Conservation (phyloP, 2,113 vertebrate genomes). For the Cyanistes caeruleus region DNA sequence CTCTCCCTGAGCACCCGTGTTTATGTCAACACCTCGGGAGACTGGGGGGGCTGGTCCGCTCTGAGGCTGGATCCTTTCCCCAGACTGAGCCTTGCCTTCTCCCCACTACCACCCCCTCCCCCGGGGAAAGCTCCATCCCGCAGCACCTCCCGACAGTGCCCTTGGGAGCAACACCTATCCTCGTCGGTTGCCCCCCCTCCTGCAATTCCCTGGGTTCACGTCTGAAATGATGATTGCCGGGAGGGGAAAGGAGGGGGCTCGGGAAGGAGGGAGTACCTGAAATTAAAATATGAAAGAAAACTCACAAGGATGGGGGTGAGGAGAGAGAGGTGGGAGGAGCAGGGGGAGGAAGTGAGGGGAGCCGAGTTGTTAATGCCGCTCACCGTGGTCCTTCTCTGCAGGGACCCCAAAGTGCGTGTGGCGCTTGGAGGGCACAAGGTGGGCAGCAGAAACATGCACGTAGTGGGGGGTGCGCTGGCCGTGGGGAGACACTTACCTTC, state of each 20-base stretch:
- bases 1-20: not conserved
- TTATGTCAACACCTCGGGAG: not conserved
- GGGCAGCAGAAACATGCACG: not conserved
- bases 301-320: not conserved
- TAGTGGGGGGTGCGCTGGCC: not conserved
- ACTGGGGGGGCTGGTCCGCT: not conserved
- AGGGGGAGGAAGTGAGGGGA: slow-evolving; percentile 1
- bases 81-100: not conserved
- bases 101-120: not conserved
- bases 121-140: not conserved
- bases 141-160: not conserved
- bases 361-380: not conserved
- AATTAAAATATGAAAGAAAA: not conserved
- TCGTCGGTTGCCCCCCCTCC: not conserved
- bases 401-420: not conserved
- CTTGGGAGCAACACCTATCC: not conserved
- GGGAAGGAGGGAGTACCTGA: slow-evolving; percentile 2
- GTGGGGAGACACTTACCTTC: slow-evolving; percentile 71
- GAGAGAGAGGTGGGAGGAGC: slow-evolving; percentile 1
- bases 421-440: not conserved
- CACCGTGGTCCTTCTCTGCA: not conserved
- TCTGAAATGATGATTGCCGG: not conserved
- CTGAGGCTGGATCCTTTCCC: not conserved
- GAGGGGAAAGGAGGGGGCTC: not conserved
- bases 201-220: not conserved